A percentile compares a stretch with the other conserved stretches of the same genome.
phyloP scores from a whole-genome alignment of 2,113 vertebrate genomes.

The Dipodomys spectabilis region DNA sequence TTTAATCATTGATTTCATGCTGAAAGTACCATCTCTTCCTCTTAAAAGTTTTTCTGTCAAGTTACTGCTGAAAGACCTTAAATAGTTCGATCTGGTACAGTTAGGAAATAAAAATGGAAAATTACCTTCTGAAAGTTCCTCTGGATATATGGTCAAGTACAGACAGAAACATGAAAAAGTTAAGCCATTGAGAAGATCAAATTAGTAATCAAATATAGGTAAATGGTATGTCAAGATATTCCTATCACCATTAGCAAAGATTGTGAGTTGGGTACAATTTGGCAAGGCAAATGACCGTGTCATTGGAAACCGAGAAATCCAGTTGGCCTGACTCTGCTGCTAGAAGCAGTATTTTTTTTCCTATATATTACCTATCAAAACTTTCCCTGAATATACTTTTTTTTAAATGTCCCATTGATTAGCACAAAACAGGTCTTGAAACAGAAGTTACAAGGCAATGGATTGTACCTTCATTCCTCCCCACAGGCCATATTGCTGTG shows the following conservation, averaged over 20 bases:
- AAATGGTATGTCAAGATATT: not conserved
- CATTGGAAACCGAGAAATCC: not conserved
- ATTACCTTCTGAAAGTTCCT: constrained; percentile 95
- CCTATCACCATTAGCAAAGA: not conserved
- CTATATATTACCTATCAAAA: not conserved
- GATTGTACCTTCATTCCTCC: not conserved
- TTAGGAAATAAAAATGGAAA: constrained; percentile 34
- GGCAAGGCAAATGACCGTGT: not conserved
- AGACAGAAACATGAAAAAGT: constrained; percentile 72
- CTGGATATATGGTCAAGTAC: constrained; percentile 83
- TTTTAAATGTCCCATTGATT: not conserved
- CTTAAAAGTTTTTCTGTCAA: not conserved
- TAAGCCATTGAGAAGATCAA: constrained; percentile 58
- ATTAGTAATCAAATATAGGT: not conserved
- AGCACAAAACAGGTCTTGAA: not conserved
- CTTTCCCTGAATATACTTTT: not conserved
- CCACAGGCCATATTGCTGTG: not conserved
- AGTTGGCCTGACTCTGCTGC: not conserved
- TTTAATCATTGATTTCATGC: not conserved
- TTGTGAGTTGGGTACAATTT: not conserved
- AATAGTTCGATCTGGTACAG: not conserved
- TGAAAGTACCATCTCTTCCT: not conserved
- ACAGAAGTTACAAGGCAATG: not conserved
- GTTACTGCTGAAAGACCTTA: not conserved
- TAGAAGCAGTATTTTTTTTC: not conserved